A percentile compares a stretch with the other conserved stretches of the same genome.
phyloP scores from a whole-genome alignment of 2,113 vertebrate species.

The Sclerurus mexicanus region DNA sequence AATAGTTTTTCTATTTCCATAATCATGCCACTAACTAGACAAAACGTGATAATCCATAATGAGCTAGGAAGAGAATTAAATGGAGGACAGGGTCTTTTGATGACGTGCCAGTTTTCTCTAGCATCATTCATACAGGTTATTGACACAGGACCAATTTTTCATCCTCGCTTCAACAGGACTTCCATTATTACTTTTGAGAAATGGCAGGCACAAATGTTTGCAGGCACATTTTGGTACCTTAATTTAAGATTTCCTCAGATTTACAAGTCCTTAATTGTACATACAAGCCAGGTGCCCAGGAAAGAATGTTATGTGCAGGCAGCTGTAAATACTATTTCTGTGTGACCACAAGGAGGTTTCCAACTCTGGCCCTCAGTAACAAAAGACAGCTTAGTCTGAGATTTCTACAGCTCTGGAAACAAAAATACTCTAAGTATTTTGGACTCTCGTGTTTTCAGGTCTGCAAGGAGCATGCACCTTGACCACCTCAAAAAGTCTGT shows the following conservation, averaged over 20 bases:
- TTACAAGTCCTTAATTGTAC: constrained; percentile 29
- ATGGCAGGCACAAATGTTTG: constrained; percentile 16
- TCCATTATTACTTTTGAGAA: background rate
- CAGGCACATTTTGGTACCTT: background rate
- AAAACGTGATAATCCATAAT: constrained; percentile 74
- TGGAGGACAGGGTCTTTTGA: constrained; percentile 56
- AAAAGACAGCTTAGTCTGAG: background rate
- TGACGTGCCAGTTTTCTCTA: constrained; percentile 57
- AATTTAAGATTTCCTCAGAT: constrained; percentile 32
- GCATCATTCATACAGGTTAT: constrained; percentile 62
- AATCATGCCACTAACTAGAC: constrained; percentile 54
- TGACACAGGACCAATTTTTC: constrained; percentile 46
- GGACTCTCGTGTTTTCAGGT: background rate
- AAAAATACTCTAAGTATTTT: background rate
- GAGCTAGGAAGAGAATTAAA: constrained; percentile 68
- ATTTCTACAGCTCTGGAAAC: background rate
- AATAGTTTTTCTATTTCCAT: constrained; percentile 61
- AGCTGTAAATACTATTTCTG: background rate
- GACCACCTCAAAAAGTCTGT: background rate
- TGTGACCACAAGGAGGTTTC: background rate
- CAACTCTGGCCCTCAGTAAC: background rate
- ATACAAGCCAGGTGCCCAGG: background rate
- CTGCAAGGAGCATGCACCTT: fast-evolving
- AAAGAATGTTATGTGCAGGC: background rate
- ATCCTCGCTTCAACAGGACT: background rate